These are phyloP conservation scores for Acrocephalus kingi DNA, from an alignment of 2,113 vertebrate species.

Conservation along the genomic window DNA sequence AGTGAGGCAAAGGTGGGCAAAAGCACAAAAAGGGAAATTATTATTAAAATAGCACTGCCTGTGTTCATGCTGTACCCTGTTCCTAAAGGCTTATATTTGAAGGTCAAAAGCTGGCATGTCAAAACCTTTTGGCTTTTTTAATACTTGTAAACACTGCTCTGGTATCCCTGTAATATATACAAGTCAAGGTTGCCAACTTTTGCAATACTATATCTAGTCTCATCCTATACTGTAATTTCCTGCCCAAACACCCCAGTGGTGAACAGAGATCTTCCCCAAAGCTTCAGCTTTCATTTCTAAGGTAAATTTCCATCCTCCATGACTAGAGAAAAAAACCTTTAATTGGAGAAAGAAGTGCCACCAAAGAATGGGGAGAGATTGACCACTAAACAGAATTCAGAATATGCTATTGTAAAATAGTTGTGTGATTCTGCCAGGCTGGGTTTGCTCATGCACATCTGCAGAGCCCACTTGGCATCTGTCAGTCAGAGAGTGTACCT, in stretches of 20 bases:
- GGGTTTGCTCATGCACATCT: background rate
- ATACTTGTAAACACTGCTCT: background rate
- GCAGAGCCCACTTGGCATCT: background rate
- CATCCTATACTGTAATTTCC: background rate
- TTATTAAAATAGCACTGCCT: background rate
- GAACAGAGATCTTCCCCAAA: background rate
- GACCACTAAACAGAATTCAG: background rate
- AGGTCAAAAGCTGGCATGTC: conserved; percentile 34
- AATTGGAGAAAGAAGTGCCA: background rate
- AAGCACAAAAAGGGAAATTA: background rate
- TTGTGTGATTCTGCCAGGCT: background rate
- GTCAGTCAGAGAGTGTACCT: background rate
- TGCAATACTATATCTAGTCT: conserved; percentile 4
- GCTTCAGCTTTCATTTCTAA: background rate
- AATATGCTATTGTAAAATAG: background rate
- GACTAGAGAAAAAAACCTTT: background rate
- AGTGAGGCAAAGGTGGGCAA: background rate
- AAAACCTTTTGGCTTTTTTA: conserved; percentile 16
- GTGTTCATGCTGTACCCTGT: background rate
- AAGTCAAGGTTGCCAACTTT: background rate
- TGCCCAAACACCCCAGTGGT: background rate
- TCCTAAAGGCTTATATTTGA: conserved; percentile 4
- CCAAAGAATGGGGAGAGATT: background rate
- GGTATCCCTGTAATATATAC: background rate
- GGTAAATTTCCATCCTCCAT: background rate